phyloP scores from a whole-genome alignment of 2,797 vertebrate species.

The Tenualosa thibaudeaui region DNA sequence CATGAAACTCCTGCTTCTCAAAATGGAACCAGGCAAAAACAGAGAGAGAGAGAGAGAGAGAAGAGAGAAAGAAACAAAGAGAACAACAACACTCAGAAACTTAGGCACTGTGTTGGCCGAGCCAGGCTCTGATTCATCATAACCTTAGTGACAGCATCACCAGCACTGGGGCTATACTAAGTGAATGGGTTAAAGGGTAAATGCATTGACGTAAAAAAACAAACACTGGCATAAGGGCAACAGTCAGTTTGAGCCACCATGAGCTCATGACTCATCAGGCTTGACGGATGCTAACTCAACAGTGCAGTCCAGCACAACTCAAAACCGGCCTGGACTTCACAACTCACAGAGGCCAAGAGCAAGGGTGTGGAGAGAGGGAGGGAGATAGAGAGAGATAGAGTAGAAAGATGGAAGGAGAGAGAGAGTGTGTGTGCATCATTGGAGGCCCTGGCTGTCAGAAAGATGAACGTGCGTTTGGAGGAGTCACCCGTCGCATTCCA shows the following conservation, averaged over 20 bases:
- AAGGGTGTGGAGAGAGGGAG: neutral
- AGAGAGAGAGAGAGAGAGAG: neutral
- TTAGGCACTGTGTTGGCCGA: neutral
- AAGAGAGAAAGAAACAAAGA: neutral
- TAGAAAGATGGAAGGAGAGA: conserved; percentile 34
- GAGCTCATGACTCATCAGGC: neutral
- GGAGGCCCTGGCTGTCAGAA: conserved; percentile 51
- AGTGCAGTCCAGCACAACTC: neutral
- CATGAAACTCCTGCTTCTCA: conserved; percentile 8
- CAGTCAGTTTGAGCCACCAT: neutral
- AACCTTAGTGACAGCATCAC: neutral
- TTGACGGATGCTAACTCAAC: neutral
- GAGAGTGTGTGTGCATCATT: conserved; percentile 35
- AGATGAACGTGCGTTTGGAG: conserved; percentile 53
- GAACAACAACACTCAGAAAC: neutral
- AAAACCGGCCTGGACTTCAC: neutral
- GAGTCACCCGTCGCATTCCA: conserved; percentile 58
- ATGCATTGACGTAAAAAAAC: neutral
- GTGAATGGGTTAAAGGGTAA: neutral
- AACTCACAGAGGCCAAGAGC: neutral
- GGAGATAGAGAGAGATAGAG: conserved; percentile 32
- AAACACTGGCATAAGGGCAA: neutral
- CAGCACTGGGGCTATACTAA: neutral
- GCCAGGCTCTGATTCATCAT: conserved; percentile 17
- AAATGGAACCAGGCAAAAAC: neutral